Evolutionary conservation across 2,888 invertebrate species (phyloP), one percentile per base, ranked within the genome.

Genomic region (Calliphora vomitoria): DNA sequence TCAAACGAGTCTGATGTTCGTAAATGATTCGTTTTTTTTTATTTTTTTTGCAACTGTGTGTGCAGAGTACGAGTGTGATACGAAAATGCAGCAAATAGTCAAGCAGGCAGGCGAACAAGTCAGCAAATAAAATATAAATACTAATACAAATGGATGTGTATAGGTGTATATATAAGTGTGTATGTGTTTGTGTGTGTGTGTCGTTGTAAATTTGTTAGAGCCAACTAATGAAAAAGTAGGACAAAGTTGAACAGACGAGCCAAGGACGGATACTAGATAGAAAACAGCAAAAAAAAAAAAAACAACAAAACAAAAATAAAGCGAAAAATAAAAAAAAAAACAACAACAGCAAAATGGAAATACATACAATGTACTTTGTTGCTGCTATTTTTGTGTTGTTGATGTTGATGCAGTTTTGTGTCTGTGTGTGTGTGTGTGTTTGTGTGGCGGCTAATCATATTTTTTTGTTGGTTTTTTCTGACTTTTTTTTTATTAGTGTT

Each of bases 221-320:
- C 91, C 91, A 91, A 91, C 91, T 91, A 92, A 91, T 89, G 88
- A 90, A 92, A 91, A 94, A 94, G 93, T 94, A 93, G 94, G 94
- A 94, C 94, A 94, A 94, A 94, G 94, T 94, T 94, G 94, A 94
- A 94, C 93, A 94, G 93, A 94, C 94, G 93, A 93, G 93, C 93
- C 94, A 94, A 94, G 94, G 94, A 94, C 94, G 94, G 93, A 93
- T 93, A 93, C 93, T 93, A 92, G 92, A 92, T 93, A 90, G 91
- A 91, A 91, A 90, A 90, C 90, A 91, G 89, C 89, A 90, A 81
- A 85, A 88, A 82, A 79, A 72, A 58, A 66, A 35, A 68, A 50
- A 35, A 60, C 68, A 79, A 82, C 71, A 71, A 78, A 72, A 69
- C 79, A 84, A 87, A 81, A 80, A 86, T 53, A 72, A 71, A 76